Conservation (phyloP, 2,888 invertebrate species). For the Hedya salicella region DNA sequence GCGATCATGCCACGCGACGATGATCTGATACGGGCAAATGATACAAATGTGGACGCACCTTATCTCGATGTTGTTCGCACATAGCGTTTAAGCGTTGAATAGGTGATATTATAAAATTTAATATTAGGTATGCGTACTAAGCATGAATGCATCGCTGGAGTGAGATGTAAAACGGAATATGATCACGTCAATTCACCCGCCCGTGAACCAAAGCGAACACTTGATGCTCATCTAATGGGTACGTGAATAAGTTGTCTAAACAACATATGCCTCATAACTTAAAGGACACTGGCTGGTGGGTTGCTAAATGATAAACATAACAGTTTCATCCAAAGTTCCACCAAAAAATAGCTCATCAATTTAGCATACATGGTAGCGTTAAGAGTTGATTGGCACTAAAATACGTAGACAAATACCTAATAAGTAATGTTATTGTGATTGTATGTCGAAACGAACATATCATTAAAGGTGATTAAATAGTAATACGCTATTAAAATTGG, state of each 20-base stretch:
- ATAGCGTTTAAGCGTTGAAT: slow-evolving; percentile 5
- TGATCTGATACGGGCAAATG: no score
- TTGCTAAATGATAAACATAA: no score
- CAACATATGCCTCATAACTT: background rate
- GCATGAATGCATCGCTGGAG: no score
- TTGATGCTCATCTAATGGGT: background rate
- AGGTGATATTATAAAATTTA: background rate
- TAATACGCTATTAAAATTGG: slow-evolving; percentile 55
- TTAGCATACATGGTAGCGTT: slow-evolving; percentile 21
- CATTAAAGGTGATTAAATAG: slow-evolving; percentile 69
- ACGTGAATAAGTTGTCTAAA: no score
- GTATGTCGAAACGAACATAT: slow-evolving; percentile 71
- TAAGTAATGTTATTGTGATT: slow-evolving; percentile 67
- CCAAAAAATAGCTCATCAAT: slow-evolving; percentile 9
- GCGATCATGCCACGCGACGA: no score
- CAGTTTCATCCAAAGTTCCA: background rate
- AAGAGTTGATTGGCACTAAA: slow-evolving; percentile 42
- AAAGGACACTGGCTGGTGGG: slow-evolving; percentile 9
- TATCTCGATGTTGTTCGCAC: background rate
- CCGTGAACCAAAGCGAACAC: background rate
- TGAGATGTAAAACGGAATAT: background rate
- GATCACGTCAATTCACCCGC: background rate
- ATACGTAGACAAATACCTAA: slow-evolving; percentile 48
- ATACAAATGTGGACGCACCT: no score
- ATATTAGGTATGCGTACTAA: no score